Conservation (phyloP, 1,140 invertebrate species). For the Fopius arisanus region DNA sequence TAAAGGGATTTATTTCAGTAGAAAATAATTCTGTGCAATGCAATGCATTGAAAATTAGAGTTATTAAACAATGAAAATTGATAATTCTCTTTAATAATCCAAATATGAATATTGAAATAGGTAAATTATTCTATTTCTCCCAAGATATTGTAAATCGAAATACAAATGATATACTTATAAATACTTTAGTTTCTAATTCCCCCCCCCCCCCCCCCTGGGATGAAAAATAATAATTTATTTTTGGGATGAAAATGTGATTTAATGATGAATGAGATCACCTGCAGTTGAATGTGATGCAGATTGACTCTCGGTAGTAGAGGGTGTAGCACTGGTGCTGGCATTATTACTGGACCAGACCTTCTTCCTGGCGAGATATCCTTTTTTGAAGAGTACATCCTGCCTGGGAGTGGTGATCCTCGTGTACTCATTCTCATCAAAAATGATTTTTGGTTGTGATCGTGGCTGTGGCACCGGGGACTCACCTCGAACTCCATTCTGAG, state of each 20-base stretch:
- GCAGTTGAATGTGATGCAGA: slow-evolving; percentile 64
- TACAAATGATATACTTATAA: no score
- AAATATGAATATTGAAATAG: no score
- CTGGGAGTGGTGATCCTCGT: slow-evolving; percentile 75
- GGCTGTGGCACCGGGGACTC: slow-evolving; percentile 42
- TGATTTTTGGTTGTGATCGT: slow-evolving; percentile 50
- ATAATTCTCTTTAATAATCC: no score
- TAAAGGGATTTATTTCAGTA: no score
- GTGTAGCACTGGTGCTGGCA: slow-evolving; percentile 61
- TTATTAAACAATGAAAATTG: no score
- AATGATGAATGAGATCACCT: slow-evolving; percentile 42
- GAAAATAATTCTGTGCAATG: no score
- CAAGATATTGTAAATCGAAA: no score
- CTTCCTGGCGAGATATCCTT: slow-evolving; percentile 72
- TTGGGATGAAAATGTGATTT: background rate
- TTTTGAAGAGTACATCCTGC: slow-evolving; percentile 78
- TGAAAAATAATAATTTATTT: no score
- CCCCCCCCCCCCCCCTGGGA: no score
- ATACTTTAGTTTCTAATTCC: no score
- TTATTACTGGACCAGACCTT: slow-evolving; percentile 60
- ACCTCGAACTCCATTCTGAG: slow-evolving; percentile 45
- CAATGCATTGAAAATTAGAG: no score
- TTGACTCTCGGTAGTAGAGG: slow-evolving; percentile 62
- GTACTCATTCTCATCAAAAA: slow-evolving; percentile 70
- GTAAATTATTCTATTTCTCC: no score